These are phyloP conservation scores for Tursiops truncatus DNA, from an alignment of 2,113 vertebrate species.

Conservation along the genomic window DNA sequence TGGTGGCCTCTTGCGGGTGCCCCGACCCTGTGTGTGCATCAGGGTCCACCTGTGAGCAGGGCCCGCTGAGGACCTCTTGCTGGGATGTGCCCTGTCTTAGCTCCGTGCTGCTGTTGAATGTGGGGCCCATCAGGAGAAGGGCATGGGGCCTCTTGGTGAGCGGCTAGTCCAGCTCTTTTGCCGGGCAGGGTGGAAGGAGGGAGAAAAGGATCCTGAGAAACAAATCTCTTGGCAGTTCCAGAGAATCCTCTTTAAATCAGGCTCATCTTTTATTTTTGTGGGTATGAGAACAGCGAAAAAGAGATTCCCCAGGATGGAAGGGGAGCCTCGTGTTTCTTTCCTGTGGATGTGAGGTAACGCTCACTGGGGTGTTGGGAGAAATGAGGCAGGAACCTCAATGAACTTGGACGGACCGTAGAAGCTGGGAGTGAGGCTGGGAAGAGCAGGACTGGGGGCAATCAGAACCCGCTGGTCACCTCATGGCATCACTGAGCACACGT, in stretches of 20 bases:
- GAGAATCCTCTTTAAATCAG: not conserved
- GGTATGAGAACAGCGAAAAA: not conserved
- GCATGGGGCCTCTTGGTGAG: not conserved
- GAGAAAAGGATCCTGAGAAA: not conserved
- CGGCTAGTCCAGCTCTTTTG: rapidly evolving
- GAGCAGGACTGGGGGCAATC: not conserved
- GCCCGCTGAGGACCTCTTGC: rapidly evolving
- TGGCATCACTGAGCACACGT: not conserved
- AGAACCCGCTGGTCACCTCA: constrained; percentile 7
- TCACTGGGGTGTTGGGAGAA: too few species aligned
- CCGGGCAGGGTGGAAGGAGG: rapidly evolving
- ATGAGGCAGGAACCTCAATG: not conserved
- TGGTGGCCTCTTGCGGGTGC: not conserved
- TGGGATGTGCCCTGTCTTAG: not conserved
- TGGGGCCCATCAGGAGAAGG: too few species aligned
- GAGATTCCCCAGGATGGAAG: not conserved
- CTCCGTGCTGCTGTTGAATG: not conserved
- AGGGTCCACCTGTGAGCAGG: not conserved
- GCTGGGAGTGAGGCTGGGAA: not conserved
- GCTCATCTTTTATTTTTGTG: not conserved
- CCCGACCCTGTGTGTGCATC: not conserved
- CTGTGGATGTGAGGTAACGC: not conserved
- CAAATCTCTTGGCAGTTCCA: not conserved
- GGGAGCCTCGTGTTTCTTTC: not conserved
- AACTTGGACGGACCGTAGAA: not conserved